These are phyloP conservation scores for Lophura nycthemera DNA, from an alignment of 2,113 vertebrate species.

Conservation along the genomic window DNA sequence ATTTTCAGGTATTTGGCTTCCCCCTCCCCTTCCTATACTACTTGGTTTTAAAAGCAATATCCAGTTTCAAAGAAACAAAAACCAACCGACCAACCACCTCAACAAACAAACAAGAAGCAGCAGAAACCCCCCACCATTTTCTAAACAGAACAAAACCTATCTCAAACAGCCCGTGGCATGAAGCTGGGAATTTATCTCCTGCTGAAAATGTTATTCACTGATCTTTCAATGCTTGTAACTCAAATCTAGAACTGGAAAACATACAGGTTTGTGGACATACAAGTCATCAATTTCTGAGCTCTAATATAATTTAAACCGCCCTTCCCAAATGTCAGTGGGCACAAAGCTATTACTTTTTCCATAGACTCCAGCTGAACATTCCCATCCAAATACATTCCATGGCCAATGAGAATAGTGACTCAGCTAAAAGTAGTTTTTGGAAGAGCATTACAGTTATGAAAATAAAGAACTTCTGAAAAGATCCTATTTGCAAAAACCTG, in stretches of 20 bases:
- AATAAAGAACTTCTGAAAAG: constrained; percentile 1
- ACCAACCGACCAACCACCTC: not conserved
- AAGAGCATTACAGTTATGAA: constrained; percentile 8
- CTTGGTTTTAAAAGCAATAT: not conserved
- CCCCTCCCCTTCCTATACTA: not conserved
- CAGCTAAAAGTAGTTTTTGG: constrained; percentile 63
- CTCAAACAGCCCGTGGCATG: not conserved
- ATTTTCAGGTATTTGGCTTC: not conserved
- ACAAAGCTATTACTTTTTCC: constrained; percentile 8
- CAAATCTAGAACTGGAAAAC: not conserved
- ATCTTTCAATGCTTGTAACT: not conserved
- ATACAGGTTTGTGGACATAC: not conserved
- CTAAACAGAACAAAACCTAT: not conserved
- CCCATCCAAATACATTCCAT: constrained; percentile 46
- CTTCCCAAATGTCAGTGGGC: constrained; percentile 16
- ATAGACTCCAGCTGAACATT: not conserved
- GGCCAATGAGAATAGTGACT: constrained; percentile 62
- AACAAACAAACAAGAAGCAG: not conserved
- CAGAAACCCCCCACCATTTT: not conserved
- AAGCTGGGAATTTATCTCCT: not conserved
- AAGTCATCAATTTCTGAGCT: constrained; percentile 16
- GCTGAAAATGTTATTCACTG: not conserved
- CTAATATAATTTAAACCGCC: not conserved
- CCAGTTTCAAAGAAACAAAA: not conserved
- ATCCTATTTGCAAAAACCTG: not conserved